Conservation (phyloP, 2,797 vertebrate species). For the Clarias fuscus region DNA sequence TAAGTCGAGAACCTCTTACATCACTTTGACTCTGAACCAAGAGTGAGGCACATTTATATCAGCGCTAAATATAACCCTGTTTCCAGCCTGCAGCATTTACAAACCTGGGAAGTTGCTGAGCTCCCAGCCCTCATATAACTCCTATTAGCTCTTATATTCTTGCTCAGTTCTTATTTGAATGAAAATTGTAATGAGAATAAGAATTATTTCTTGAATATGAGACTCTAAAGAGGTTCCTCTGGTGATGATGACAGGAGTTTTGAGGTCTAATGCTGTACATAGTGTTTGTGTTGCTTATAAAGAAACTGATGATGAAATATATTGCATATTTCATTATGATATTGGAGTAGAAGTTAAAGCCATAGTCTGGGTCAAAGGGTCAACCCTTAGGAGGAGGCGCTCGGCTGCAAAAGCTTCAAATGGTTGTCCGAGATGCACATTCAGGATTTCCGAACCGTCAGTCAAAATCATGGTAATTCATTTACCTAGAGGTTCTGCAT, state of each 20-base stretch:
- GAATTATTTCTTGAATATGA: not conserved
- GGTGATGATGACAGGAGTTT: not conserved
- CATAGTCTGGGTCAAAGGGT: not conserved
- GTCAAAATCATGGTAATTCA: not conserved
- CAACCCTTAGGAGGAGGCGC: not conserved
- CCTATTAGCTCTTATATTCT: not conserved
- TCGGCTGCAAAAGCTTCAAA: not conserved
- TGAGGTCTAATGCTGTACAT: not conserved
- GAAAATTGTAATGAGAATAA: not conserved
- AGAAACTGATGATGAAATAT: not conserved
- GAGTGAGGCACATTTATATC: conserved; percentile 26
- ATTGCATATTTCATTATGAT: not conserved
- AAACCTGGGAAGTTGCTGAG: conserved; percentile 20
- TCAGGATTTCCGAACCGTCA: not conserved
- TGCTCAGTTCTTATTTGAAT: not conserved
- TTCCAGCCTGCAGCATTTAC: conserved; percentile 33
- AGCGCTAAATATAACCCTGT: conserved; percentile 46
- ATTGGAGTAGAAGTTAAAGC: not conserved
- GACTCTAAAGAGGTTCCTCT: too few relatives aligned
- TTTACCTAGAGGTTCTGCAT: not conserved
- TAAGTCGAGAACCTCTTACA: conserved; percentile 20
- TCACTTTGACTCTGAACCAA: conserved; percentile 34
- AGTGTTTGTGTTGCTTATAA: not conserved
- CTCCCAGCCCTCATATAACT: not conserved
- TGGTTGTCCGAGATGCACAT: not conserved